These are phyloP conservation scores for Nerophis lumbriciformis DNA, from an alignment of 2,113 vertebrate species.

Conservation along the genomic window DNA sequence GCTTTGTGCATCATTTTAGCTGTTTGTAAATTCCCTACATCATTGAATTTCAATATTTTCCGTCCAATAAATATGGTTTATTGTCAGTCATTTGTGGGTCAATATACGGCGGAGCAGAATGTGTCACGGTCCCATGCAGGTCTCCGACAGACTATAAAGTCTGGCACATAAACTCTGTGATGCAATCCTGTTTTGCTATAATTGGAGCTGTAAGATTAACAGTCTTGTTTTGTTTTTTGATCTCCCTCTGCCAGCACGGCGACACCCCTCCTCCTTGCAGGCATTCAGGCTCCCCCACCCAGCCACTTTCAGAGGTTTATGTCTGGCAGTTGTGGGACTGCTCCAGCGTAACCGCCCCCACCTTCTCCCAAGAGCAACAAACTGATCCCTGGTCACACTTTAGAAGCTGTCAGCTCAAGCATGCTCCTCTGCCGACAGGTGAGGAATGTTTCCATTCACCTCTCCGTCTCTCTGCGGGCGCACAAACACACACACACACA, in stretches of 20 bases:
- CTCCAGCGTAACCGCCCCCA: conserved; percentile 43
- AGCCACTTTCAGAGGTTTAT: conserved; percentile 31
- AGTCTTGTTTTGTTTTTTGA: conserved; percentile 27
- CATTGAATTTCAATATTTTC: too few species aligned
- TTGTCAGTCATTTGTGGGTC: too few species aligned
- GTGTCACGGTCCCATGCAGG: neutral
- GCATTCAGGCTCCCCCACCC: neutral
- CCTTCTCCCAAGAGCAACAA: conserved; percentile 46
- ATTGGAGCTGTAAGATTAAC: conserved; percentile 44
- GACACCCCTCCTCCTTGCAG: conserved; percentile 10
- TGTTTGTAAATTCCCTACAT: too few species aligned
- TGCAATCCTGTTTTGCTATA: conserved; percentile 42
- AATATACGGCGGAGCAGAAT: too few species aligned
- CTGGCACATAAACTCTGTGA: conserved; percentile 38
- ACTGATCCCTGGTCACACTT: conserved; percentile 54
- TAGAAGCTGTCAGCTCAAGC: conserved; percentile 57
- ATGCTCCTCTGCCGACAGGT: conserved; percentile 45
- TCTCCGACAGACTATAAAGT: conserved; percentile 47
- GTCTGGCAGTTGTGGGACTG: conserved; percentile 43
- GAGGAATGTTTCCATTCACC: conserved; percentile 60
- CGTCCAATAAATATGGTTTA: too few species aligned
- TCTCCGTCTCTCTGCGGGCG: conserved; percentile 37
- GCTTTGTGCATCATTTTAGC: too few species aligned
- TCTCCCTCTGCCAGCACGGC: conserved; percentile 25
- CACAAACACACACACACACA: conserved; percentile 7